Evolutionary conservation across 2,888 invertebrate genomes (phyloP), one percentile per base, ranked within the genome.

Genomic region (Ophion slaviceki): DNA sequence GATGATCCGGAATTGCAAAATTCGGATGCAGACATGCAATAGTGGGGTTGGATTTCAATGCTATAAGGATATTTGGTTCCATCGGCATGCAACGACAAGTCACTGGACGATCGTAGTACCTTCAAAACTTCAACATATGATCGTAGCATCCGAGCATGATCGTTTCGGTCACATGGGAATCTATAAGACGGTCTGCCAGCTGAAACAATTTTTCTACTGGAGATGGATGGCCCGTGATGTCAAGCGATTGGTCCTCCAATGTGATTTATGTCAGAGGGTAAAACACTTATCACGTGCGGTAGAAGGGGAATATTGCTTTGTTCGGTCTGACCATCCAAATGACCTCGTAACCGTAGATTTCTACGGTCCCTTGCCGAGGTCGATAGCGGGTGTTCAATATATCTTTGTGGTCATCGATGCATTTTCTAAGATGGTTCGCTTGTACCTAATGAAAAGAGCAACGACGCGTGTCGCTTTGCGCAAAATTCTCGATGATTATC

Each of bases 371-470:
- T 40, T 79, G n/a, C 83, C 83, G 0, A 20, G 68, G 5, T 70
- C 78, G 20, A 47, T 66, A 20, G 47, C 32, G 0, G 83, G 74
- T 7, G 75, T 79, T 0, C 83, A 79, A 45, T 83, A 83, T 64
- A 75, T 83, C 10, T 83, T 83, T 62, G 83, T 82, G 0, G 59
- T 82, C n/a, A n/a, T n/a, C n/a, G n/a, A n/a, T n/a, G n/a, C n/a
- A n/a, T n/a, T n/a, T n/a, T n/a, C n/a, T n/a, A n/a, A n/a, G n/a
- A n/a, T n/a, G n/a, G n/a, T n/a, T n/a, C n/a, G n/a, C n/a, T n/a
- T n/a, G n/a, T n/a, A 82, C 24, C 71, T 72, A 14, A 72, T 82
- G 7, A 71, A 77, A 32, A 64, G 36, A 7, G 77, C 82, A 11
- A 82, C 71, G 0, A 77, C 59, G 6, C 71, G 66, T 0, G 62